phyloP scores from a whole-genome alignment of 2,888 invertebrate species.

The Phalangium opilio region DNA sequence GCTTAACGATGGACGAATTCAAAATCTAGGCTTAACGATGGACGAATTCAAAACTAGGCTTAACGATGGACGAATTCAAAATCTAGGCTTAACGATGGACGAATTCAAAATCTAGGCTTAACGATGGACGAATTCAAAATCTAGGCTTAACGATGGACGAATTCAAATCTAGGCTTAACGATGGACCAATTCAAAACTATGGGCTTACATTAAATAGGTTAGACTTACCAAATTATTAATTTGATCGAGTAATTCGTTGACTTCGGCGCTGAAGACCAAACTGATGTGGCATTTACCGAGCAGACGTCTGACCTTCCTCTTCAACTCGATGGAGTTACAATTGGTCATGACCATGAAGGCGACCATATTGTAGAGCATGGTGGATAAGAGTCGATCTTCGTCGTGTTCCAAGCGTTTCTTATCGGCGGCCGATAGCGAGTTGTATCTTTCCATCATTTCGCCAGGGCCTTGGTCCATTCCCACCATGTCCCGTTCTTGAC shows the following conservation, averaged over 20 bases:
- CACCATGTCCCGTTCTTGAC: slow-evolving; percentile 93
- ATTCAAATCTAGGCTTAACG: too few relatives aligned
- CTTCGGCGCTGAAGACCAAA: slow-evolving; percentile 89
- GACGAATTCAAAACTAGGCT: too few relatives aligned
- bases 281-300: slow-evolving; percentile 98
- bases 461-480: slow-evolving; percentile 99
- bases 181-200: too few relatives aligned
- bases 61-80: too few relatives aligned
- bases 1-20: too few relatives aligned
- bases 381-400: slow-evolving; percentile 86
- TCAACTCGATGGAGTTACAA: slow-evolving; percentile 64
- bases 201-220: too few relatives aligned
- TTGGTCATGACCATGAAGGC: slow-evolving; percentile 88
- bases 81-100: too few relatives aligned
- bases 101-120: too few relatives aligned
- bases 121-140: too few relatives aligned
- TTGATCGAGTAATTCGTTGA: slow-evolving; percentile 88
- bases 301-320: slow-evolving; percentile 73
- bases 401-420: slow-evolving; percentile 87
- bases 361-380: slow-evolving; percentile 88
- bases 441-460: slow-evolving; percentile 98
- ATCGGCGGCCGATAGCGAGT: slow-evolving; percentile 69
- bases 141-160: too few relatives aligned
- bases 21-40: too few relatives aligned
- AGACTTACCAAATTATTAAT: slow-evolving; percentile 72